A percentile compares a stretch with the other conserved stretches of the same genome.
phyloP scores from a whole-genome alignment of 2,888 invertebrate genomes.

The Eurytoma californica region DNA sequence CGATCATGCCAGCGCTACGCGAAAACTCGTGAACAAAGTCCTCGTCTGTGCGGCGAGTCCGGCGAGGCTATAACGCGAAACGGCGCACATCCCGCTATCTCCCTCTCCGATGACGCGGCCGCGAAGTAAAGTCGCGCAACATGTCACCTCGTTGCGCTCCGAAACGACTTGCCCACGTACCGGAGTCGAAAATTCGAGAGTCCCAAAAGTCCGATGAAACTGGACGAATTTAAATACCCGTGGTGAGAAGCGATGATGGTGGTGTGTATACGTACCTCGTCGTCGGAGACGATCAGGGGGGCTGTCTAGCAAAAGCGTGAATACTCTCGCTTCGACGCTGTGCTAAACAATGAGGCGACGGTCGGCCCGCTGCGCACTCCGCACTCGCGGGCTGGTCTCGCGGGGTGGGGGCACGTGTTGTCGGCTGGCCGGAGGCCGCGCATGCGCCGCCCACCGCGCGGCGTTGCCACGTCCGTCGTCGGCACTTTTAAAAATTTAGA shows the following conservation, averaged over 20 bases:
- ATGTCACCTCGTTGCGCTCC: too few species aligned
- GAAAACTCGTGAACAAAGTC: slow-evolving; percentile 46
- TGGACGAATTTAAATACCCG: too few species aligned
- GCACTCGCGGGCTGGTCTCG: background rate
- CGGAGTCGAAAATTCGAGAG: background rate
- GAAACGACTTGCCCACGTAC: background rate
- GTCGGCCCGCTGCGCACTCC: slow-evolving; percentile 23
- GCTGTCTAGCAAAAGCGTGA: slow-evolving; percentile 70
- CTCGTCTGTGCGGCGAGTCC: background rate
- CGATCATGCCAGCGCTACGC: slow-evolving; percentile 29
- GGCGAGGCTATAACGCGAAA: background rate
- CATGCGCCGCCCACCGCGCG: slow-evolving; percentile 19
- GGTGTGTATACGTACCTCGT: slow-evolving; percentile 53
- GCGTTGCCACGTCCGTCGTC: slow-evolving; percentile 30
- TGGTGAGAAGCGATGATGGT: too few species aligned
- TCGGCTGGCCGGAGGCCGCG: slow-evolving; percentile 7
- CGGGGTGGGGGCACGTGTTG: background rate
- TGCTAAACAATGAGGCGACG: slow-evolving; percentile 66
- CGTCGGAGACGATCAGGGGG: background rate
- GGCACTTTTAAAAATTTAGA: slow-evolving; percentile 14
- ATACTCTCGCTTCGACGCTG: slow-evolving; percentile 75
- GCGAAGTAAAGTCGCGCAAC: background rate
- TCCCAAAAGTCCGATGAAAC: too few species aligned
- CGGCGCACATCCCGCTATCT: background rate
- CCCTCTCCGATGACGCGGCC: slow-evolving; percentile 9